Evolutionary conservation across 2,797 vertebrate genomes (phyloP), one percentile per base, ranked within the genome.

Genomic region (Heterohyrax brucei): DNA sequence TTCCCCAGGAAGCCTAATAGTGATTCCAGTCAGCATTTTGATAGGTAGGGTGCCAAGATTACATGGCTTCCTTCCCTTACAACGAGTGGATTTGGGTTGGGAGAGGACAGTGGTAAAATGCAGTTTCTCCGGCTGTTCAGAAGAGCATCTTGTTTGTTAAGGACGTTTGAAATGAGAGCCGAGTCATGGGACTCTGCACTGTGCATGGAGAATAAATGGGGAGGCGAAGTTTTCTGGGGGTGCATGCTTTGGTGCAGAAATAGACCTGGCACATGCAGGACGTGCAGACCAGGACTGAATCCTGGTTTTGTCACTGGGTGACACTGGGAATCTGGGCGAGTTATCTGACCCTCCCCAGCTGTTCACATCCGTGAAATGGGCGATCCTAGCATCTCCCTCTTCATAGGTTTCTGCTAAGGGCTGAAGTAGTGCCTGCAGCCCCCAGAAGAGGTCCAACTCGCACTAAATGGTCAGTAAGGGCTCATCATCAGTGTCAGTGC

Each of bases 41-140:
- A 62, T 62, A 44, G 12, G 24, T 24, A 73, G 64, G 72, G 33
- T 86, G 46, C 85, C 76, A 39, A 64, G 33, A 76, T 22, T 75
- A 48, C 19, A 33, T 53, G 92, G 44, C 72, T 87, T 96, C 95
- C 96, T 70, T 16, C 50, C 9, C 46, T 1, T 22, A 48, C 22
- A 83, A 44, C 85, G 66, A 13, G 6, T 64, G 24, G 18, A 1
- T 84, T 76, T 84, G 83, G 92, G 30, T 72, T 72, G 39, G 24
- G 56, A 93, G 61, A 33, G 30, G 33, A 26, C 10, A 50, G 56
- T 53, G 10, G 73, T 6, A 66, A 79, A 50, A 73, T 30, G n/a
- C 24, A 28, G 33, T 26, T 66, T 84, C 73, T 59, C 19, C 26
- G 50, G 84, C 7, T 1, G 2, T 19, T 83, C 2, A 3, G 62